phyloP scores from a whole-genome alignment of 1,140 invertebrate genomes.

The Andrena cerasifolii region DNA sequence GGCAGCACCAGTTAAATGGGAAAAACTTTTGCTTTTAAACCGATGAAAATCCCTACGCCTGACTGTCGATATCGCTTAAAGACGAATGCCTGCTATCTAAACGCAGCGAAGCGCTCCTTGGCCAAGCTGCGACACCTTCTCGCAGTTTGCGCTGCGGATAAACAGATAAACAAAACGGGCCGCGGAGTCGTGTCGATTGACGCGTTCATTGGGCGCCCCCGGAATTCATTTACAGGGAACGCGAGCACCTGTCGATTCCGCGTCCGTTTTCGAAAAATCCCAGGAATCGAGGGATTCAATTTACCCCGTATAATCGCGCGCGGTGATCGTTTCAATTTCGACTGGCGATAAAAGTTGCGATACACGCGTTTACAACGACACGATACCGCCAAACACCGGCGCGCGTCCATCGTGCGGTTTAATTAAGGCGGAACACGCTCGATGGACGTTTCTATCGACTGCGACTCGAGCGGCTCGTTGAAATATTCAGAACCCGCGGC shows the following conservation, averaged over 20 bases:
- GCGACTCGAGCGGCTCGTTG: conserved; percentile 9
- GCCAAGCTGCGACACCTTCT: too few relatives aligned
- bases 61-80: conserved; percentile 32
- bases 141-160: neutral
- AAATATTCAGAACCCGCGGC: conserved; percentile 24
- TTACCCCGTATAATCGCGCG: conserved; percentile 43
- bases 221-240: conserved; percentile 43
- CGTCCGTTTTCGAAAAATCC: conserved; percentile 46
- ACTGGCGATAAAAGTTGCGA: conserved; percentile 49
- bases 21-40: conserved; percentile 62
- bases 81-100: conserved; percentile 45
- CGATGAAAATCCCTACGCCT: conserved; percentile 11
- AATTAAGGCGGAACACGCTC: conserved; percentile 45
- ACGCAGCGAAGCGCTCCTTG: too few relatives aligned
- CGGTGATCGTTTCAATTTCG: conserved; percentile 50
- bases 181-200: conserved; percentile 35
- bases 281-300: conserved; percentile 33
- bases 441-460: conserved; percentile 37
- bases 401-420: conserved; percentile 27
- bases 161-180: conserved; percentile 40
- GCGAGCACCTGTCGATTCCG: conserved; percentile 48
- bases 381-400: conserved; percentile 23
- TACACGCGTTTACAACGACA: conserved; percentile 43
- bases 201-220: conserved; percentile 24
- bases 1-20: conserved; percentile 56